These are phyloP conservation scores for Ormyrus pomaceus DNA, from an alignment of 2,888 invertebrate genomes.

Conservation along the genomic window DNA sequence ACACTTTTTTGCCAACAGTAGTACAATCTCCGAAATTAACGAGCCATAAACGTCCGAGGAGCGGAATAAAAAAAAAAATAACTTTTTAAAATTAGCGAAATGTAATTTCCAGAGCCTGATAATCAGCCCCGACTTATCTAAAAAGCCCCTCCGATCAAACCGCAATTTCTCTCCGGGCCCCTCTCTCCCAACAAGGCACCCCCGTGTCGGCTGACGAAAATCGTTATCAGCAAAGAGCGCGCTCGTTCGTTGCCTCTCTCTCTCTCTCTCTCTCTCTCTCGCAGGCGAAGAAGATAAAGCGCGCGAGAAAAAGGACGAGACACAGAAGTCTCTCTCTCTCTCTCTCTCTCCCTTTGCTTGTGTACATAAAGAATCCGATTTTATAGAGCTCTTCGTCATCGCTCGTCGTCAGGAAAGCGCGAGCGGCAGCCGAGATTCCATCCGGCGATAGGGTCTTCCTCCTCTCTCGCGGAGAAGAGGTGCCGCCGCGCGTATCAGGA, in stretches of 20 bases:
- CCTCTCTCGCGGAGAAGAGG: background rate
- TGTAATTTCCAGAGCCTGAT: conserved; percentile 8
- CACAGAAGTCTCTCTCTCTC: background rate
- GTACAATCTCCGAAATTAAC: too few species aligned
- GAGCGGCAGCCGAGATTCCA: conserved; percentile 38
- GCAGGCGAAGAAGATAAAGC: background rate
- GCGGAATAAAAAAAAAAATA: too few species aligned
- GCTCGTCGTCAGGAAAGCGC: conserved; percentile 28
- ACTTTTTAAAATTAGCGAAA: conserved; percentile 11
- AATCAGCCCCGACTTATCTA: conserved; percentile 38
- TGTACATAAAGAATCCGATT: conserved; percentile 45
- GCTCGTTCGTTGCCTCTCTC: conserved; percentile 3
- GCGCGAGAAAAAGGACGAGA: background rate
- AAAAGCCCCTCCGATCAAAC: conserved; percentile 37
- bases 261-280: background rate
- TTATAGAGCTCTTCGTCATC: conserved; percentile 48
- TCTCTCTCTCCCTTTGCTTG: too few species aligned
- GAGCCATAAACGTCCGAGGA: too few species aligned
- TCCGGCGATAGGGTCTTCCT: conserved; percentile 28
- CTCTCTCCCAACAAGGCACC: background rate
- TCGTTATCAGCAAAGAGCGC: conserved; percentile 51
- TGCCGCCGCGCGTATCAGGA: conserved; percentile 26
- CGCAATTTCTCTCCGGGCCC: conserved; percentile 30
- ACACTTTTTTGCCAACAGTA: too few species aligned
- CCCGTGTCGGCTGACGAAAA: conserved; percentile 14